Evolutionary conservation across 2,888 invertebrate genomes (phyloP), one percentile per base, ranked within the genome.

Genomic region (Spodoptera picta): DNA sequence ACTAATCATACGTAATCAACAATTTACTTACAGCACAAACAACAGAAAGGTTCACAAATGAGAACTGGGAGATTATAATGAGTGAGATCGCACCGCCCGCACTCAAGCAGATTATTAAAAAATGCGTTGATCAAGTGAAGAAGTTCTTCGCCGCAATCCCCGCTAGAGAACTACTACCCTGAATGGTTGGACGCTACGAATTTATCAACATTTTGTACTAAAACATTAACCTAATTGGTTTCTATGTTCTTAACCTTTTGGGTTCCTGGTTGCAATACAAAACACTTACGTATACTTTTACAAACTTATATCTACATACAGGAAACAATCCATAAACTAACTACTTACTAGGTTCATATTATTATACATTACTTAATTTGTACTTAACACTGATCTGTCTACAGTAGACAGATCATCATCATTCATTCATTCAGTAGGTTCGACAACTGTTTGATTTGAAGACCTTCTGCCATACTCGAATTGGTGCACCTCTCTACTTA

Each of bases 61-160:
- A 93, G 52, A 95, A 92, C 82, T 95, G 94, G 94, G 84, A 83
- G 62, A 78, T 92, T 4, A 94, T 95, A 63, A 95, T 95, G 90
- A 83, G 85, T 49, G 95, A 95, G 78, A 91, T 95, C 44, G 94
- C 94, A 0, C 92, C 94, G 1, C 90, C 92, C 0, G 93, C 92
- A 45, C 82, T 95, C 70, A 87, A 91, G 54, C 86, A 90, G 67
- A 89, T 95, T 73, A 91, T 94, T 74, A 76, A 79, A 67, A 88
- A 84, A 44, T 94, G 95, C 73, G 77, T 95, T 19, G 87, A 87
- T 2, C 90, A 90, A 60, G 92, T 92, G 54, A 82, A 88, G 71
- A 85, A 84, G 53, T 87, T 95, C 79, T 94, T 89, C 85, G 70
- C 60, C 1, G 80, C 74, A 4, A 83, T 95, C 4, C 93, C 94